Conservation (phyloP, 1,140 invertebrate species). For the Drosophila lacertosa region DNA sequence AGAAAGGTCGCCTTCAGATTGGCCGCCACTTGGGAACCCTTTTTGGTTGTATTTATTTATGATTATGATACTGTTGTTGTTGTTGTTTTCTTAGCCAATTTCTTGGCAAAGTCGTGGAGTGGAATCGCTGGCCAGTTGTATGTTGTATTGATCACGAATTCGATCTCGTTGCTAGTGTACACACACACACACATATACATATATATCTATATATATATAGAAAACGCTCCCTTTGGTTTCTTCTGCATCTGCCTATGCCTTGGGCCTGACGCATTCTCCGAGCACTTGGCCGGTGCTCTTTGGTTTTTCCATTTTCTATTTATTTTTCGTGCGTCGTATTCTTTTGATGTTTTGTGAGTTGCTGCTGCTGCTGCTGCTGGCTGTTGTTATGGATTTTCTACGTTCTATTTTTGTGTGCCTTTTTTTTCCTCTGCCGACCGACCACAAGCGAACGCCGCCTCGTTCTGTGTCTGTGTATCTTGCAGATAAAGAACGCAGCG, state of each 20-base stretch:
- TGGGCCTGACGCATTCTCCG: slow-evolving; percentile 13
- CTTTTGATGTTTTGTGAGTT: slow-evolving; percentile 71
- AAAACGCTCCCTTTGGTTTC: slow-evolving; percentile 7
- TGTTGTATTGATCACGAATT: slow-evolving; percentile 59
- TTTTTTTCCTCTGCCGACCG: slow-evolving; percentile 46
- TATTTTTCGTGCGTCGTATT: slow-evolving; percentile 77
- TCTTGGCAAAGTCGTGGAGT: slow-evolving; percentile 5
- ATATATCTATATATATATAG: too few relatives aligned
- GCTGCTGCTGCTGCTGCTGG: slow-evolving; percentile 29
- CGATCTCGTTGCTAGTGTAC: slow-evolving; percentile 13
- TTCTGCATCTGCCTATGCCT: slow-evolving; percentile 2
- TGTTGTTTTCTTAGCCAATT: neutral
- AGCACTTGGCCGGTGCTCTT: slow-evolving; percentile 48
- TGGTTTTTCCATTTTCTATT: slow-evolving; percentile 73
- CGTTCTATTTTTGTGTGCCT: slow-evolving; percentile 76
- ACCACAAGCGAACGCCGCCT: slow-evolving; percentile 63
- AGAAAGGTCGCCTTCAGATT: slow-evolving; percentile 56
- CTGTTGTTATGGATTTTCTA: slow-evolving; percentile 60
- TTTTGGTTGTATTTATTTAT: slow-evolving; percentile 50
- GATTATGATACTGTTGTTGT: slow-evolving; percentile 49
- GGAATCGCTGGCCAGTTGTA: slow-evolving; percentile 32
- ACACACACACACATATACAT: too few relatives aligned
- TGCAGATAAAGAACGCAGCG: slow-evolving; percentile 69
- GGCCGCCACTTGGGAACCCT: slow-evolving; percentile 38
- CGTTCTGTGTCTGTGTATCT: slow-evolving; percentile 61